A percentile compares a stretch with the other conserved stretches of the same genome.
phyloP scores from a whole-genome alignment of 53 echinoderm and acorn worm species.

The Pentamera pediparva region DNA sequence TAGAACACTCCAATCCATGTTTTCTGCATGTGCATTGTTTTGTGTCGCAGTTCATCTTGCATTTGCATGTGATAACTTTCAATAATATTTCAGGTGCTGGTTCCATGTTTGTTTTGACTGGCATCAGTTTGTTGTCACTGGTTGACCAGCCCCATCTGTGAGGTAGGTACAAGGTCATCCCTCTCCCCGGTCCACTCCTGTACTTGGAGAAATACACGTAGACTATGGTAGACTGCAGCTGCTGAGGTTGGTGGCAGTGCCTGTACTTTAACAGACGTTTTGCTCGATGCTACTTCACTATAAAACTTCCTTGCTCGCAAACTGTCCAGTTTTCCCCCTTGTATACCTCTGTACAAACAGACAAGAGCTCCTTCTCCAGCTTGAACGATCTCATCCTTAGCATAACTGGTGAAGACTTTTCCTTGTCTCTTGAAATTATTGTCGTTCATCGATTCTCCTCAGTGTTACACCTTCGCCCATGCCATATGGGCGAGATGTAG shows the following conservation, averaged over 20 bases:
- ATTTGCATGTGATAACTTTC: no score
- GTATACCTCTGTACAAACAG: conserved; percentile 1
- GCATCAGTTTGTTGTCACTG: not conserved
- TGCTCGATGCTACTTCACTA: conserved; percentile 25
- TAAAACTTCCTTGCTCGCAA: conserved; percentile 20
- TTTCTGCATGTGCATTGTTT: no score
- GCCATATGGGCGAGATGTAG: conserved; percentile 45
- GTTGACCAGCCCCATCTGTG: conserved; percentile 15
- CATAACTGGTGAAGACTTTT: conserved; percentile 18
- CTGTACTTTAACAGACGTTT: conserved; percentile 16
- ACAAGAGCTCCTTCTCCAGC: conserved; percentile 29
- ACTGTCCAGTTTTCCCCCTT: not conserved
- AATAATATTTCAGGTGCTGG: no score
- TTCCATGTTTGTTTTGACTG: not conserved
- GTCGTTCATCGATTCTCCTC: conserved; percentile 19
- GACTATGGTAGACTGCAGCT: conserved; percentile 25
- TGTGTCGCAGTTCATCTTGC: no score
- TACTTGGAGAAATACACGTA: conserved; percentile 15
- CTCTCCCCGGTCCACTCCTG: conserved; percentile 28
- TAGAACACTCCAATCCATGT: no score
- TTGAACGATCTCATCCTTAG: conserved; percentile 1
- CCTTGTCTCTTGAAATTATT: conserved; percentile 24
- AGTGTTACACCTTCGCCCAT: conserved; percentile 41
- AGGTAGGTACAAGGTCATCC: not conserved
- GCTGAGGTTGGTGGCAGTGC: conserved; percentile 36